These are phyloP conservation scores for Todiramphus chloris DNA, from an alignment of 2,113 vertebrate species.

Conservation along the genomic window DNA sequence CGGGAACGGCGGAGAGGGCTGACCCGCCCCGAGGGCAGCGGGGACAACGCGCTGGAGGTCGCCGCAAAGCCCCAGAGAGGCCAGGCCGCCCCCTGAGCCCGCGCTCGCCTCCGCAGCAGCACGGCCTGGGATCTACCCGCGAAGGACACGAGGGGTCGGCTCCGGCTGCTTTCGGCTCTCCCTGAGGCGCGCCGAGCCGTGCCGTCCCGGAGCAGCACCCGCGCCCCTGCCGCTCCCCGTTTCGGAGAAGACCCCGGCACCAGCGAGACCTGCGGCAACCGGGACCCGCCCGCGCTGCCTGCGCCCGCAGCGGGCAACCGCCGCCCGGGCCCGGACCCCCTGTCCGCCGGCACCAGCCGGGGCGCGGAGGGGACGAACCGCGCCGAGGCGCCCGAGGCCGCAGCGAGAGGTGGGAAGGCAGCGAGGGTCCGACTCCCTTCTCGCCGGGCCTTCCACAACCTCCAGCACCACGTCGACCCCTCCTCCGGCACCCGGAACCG, in stretches of 20 bases:
- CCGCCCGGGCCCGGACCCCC: not conserved
- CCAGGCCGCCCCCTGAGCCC: not conserved
- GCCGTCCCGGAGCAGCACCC: not conserved
- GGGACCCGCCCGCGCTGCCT: not conserved
- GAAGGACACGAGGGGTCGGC: not conserved
- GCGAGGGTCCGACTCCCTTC: fast-evolving
- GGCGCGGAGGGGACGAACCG: not conserved
- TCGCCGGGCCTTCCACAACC: not conserved
- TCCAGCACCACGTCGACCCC: not conserved
- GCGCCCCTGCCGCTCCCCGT: not conserved
- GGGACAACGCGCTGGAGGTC: not conserved
- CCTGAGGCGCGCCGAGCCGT: not conserved
- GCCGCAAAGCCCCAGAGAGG: not conserved
- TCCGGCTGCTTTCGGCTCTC: not conserved
- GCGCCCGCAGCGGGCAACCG: not conserved
- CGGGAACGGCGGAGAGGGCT: not conserved
- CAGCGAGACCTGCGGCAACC: not conserved
- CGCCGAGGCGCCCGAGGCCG: not conserved
- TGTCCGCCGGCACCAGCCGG: no score
- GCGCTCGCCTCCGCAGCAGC: not conserved
- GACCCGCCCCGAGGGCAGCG: not conserved
- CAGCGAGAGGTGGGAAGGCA: no score
- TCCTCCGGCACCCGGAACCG: not conserved
- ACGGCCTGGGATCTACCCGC: not conserved
- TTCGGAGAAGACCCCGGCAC: no score